phyloP scores from a whole-genome alignment of 2,113 vertebrate species.

The Chamaea fasciata region DNA sequence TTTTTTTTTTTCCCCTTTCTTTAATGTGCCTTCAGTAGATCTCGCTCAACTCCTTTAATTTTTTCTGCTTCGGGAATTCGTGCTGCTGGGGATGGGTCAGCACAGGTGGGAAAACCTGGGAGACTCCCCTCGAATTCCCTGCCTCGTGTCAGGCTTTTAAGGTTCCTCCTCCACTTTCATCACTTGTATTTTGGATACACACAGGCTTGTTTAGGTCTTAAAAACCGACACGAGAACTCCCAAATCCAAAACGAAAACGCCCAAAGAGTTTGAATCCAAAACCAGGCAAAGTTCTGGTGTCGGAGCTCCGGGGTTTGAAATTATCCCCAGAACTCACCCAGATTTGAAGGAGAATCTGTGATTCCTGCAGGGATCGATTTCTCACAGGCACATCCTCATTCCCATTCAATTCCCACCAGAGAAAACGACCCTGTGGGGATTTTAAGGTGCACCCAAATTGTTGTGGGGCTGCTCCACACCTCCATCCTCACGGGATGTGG shows the following conservation, averaged over 20 bases:
- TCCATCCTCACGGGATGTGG: background rate
- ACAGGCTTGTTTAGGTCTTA: background rate
- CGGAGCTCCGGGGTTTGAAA: background rate
- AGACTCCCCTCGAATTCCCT: rapidly evolving
- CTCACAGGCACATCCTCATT: background rate
- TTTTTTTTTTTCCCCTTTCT: background rate
- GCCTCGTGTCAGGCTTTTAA: background rate
- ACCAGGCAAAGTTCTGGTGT: rapidly evolving
- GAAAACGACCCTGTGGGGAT: background rate
- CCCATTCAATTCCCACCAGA: background rate
- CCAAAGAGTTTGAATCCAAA: background rate
- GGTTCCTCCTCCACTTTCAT: background rate
- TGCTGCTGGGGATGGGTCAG: background rate
- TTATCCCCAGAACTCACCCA: background rate
- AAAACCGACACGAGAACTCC: background rate
- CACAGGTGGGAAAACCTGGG: background rate
- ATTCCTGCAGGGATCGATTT: background rate
- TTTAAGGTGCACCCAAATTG: background rate
- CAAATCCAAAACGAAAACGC: background rate
- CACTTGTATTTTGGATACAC: background rate
- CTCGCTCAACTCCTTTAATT: background rate
- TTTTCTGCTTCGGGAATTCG: constrained; percentile 5
- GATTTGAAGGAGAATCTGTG: background rate
- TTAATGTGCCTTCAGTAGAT: background rate
- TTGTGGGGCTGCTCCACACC: background rate